Evolutionary conservation across 35 echinoderm and acorn worm species (phyloP).

Genomic region (Holothuria glaberrima): DNA sequence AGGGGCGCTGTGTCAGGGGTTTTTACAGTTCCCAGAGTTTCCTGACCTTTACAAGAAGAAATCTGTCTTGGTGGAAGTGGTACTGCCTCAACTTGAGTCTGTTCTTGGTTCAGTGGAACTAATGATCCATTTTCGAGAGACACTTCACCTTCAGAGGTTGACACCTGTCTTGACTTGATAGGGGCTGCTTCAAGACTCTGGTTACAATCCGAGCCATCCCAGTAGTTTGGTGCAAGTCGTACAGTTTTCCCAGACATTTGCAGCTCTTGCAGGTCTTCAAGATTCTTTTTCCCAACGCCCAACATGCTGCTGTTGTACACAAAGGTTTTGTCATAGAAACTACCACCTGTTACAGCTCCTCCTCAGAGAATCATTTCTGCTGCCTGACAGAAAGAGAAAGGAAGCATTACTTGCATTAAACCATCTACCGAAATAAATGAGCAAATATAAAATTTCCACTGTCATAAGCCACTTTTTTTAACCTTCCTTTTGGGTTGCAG

Average conservation of each 20-base stretch:
- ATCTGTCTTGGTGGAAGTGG: neutral
- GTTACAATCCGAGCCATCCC: neutral
- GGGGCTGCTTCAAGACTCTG: neutral
- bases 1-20: neutral
- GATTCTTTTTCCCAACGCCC: neutral
- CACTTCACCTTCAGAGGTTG: neutral
- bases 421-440: no score
- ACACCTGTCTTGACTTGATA: no score
- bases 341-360: neutral
- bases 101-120: neutral
- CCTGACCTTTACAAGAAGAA: neutral
- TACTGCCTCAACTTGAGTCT: neutral
- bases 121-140: neutral
- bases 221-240: neutral
- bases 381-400: no score
- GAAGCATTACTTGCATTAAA: no score
- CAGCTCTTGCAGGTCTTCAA: neutral
- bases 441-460: no score
- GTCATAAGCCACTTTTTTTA: no score
- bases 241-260: conserved; percentile 10
- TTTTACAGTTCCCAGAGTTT: neutral
- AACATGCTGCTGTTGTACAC: conserved; percentile 3
- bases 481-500: no score
- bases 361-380: no score
- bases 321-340: neutral